Base-by-base conservation (phyloP, 2,888 invertebrate genomes). In the Erannis defoliaria region DNA sequence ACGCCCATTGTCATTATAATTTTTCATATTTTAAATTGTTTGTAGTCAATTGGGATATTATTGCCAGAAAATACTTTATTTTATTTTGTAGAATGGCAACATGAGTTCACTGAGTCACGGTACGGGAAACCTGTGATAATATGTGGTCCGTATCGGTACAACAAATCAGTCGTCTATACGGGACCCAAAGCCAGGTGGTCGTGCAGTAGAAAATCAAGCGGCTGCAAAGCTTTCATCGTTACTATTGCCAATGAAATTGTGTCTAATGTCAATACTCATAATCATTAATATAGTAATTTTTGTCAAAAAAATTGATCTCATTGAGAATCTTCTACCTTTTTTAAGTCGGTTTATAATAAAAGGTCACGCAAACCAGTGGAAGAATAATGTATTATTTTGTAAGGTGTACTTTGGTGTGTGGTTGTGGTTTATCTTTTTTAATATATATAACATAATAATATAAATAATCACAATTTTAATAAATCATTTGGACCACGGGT, bases 61-160 rank as follows among this genome's bases (percentile, higher is more conserved):
- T 16, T 8, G 18, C 10, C 16, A 38, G 9, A 38, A 38, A 18
- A 6, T 37, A 8, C 1, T 14, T 10, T 3, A 38, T 12, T 19
- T 12, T 46, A 2, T 14, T n/a, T 55, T 46, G 12, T 37, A 55
- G 55, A 37, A 35, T 23, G n/a, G 2, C 12, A 23, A 8, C 9
- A 35, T 5, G n/a, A 55, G 12, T 77, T 74, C 16, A 67, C 74
- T 2, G 67, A 42, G 5, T 79, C 82, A 0, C 70, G 76, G 5
- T 73, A 48, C 29, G 82, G 84, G 0, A 78, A 75, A 10, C 82
- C 79, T 0, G 78, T 80, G 18, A 75, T 83, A 18, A 26, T 72
- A 29, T 58, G 75, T 5, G 77, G 70, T 0, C 21, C 26, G 0
- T 77, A 82, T 56, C 64, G 73, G n/a, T 77, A 62, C 58, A 75